Base-by-base conservation (phyloP, 2,888 invertebrate species). In the Mantis religiosa region DNA sequence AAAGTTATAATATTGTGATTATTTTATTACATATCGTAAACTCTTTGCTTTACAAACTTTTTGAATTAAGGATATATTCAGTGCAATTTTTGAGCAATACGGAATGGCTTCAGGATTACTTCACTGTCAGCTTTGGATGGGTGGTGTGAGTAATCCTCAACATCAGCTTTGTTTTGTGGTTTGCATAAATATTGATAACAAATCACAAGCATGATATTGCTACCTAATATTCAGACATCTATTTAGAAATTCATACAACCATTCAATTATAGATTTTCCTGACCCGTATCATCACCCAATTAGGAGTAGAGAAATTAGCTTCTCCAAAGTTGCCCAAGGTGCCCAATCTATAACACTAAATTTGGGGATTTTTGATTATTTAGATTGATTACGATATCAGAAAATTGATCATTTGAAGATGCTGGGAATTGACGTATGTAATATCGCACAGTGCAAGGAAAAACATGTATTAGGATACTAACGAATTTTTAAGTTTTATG, bases 51-150 rank as follows among this genome's bases (percentile, higher is more conserved):
- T 71, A 71, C 54, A 15, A 2, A 41, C 1, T 71, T 20, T 54
- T 71, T 71, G 54, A 71, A 20, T 71, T 25, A 71, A 20, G 20
- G 54, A 25, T 71, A 71, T 71, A 71, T 20, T 71, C 41, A 20
- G 6, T 71, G 25, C 3, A 71, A 14, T 71, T 71, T 71, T 15
- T 25, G 54, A 71, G 54, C 25, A 71, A 71, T 71, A 71, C 54
- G 54, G 15, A 20, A 71, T 71, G 54, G 30, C 82, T 28, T 25
- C 87, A 82, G 87, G 87, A 34, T 82, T 87, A 41, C 81, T 87
- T 81, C 87, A 87, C 34, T 97, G 97, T 92, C 97, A 97, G 92
- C 92, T 98, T 92, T 98, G 98, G 98, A 98, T 98, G 97, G 98
- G 98, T 91, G 97, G 97, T 92, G 97, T 97, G 94, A 96, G 96